phyloP scores from a whole-genome alignment of 2,797 vertebrate species.

The Tapera naevia region DNA sequence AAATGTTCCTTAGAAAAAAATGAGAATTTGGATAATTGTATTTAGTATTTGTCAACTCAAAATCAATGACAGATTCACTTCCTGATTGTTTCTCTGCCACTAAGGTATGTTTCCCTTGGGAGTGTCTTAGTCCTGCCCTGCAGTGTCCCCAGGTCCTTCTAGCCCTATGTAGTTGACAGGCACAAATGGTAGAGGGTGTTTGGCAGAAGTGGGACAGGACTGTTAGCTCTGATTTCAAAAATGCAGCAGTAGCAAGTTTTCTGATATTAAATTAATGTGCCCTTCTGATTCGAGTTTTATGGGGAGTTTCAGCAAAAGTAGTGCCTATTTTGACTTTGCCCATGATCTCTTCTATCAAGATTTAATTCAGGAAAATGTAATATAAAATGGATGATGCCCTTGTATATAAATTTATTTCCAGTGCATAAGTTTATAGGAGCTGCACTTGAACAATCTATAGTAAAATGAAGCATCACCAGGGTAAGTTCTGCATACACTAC shows the following conservation, averaged over 20 bases:
- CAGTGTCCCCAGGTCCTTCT: not conserved
- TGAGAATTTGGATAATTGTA: not conserved
- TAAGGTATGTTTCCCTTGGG: not conserved
- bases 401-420: not conserved
- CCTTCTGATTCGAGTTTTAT: not conserved
- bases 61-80: not conserved
- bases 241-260: not conserved
- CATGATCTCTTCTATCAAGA: not conserved
- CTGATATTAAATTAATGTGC: not conserved
- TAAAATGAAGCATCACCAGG: not conserved
- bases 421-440: not conserved
- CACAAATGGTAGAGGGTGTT: conserved; percentile 16
- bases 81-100: not conserved
- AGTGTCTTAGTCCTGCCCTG: not conserved
- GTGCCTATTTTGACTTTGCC: not conserved
- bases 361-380: not conserved
- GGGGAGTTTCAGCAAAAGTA: not conserved
- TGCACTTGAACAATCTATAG: not conserved
- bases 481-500: conserved; percentile 32
- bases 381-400: not conserved
- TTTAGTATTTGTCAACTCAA: not conserved
- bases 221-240: not conserved
- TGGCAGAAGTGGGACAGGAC: not conserved
- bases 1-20: not conserved
- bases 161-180: conserved; percentile 33